These are phyloP conservation scores for Orycteropus afer DNA, from an alignment of 2,113 vertebrate genomes.

Conservation along the genomic window DNA sequence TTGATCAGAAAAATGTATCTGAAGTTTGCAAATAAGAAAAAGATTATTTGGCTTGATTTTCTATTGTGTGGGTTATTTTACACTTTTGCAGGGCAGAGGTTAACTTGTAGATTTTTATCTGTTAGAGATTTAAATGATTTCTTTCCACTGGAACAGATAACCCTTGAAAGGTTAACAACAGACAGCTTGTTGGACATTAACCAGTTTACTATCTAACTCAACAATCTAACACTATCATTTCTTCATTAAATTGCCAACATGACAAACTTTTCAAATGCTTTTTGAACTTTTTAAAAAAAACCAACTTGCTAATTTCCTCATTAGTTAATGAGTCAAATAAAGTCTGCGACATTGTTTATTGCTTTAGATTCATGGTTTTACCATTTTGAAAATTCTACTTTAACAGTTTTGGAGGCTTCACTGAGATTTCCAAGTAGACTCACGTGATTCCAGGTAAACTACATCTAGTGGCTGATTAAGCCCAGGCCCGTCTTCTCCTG, in stretches of 20 bases:
- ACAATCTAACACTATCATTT: neutral
- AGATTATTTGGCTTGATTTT: neutral
- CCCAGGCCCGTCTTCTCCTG: neutral
- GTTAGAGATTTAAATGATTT: constrained; percentile 19
- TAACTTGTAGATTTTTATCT: constrained; percentile 11
- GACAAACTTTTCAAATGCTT: constrained; percentile 1
- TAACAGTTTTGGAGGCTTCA: neutral
- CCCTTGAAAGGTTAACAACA: neutral
- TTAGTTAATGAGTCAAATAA: neutral
- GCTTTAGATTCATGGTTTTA: constrained; percentile 10
- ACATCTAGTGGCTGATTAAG: neutral
- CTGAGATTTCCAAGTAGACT: neutral
- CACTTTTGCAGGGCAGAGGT: neutral
- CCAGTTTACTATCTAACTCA: neutral
- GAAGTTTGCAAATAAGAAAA: constrained; percentile 12
- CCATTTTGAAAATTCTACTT: neutral
- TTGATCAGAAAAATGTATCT: neutral
- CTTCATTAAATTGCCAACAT: neutral
- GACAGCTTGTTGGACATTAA: neutral
- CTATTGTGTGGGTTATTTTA: neutral
- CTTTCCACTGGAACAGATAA: neutral
- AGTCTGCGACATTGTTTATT: neutral
- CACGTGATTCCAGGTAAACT: neutral
- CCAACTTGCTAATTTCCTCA: neutral
- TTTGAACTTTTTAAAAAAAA: neutral